Evolutionary conservation across 2,113 vertebrate species (phyloP).

Genomic region (Dendropsophus ebraccatus): DNA sequence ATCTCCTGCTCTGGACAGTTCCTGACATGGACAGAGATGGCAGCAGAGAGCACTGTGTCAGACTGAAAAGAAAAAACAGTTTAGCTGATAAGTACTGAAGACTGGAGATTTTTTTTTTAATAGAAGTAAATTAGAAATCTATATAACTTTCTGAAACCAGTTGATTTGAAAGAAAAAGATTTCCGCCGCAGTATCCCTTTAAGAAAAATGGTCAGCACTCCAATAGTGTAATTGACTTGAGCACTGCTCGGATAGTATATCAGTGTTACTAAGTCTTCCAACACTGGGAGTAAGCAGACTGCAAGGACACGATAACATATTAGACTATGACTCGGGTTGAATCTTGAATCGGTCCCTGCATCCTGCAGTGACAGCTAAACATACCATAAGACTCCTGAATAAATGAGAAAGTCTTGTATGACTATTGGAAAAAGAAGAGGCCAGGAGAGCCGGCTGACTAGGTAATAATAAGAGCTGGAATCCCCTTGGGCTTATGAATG

Average conservation of each 20-base stretch:
- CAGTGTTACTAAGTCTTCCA: not conserved
- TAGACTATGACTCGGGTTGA: not conserved
- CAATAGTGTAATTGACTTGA: not conserved
- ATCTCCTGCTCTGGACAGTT: no score
- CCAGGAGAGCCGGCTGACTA: not conserved
- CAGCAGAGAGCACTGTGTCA: no score
- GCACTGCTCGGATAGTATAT: not conserved
- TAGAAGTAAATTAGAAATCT: no score
- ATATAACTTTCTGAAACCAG: no score
- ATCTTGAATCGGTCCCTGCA: not conserved
- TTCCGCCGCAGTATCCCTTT: no score
- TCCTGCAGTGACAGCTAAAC: not conserved
- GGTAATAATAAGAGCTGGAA: slow-evolving; percentile 7
- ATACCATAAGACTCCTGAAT: not conserved
- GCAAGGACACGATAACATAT: not conserved
- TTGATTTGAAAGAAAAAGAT: no score
- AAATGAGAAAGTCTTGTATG: slow-evolving; percentile 9
- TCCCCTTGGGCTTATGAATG: slow-evolving; percentile 5
- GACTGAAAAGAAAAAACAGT: no score
- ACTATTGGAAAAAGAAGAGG: not conserved
- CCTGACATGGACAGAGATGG: no score
- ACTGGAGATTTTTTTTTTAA: no score
- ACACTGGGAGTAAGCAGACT: not conserved
- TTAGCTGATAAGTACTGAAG: no score
- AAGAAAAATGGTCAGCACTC: no score